These are phyloP conservation scores for Phalera bucephala DNA, from an alignment of 2,888 invertebrate species.

Conservation along the genomic window DNA sequence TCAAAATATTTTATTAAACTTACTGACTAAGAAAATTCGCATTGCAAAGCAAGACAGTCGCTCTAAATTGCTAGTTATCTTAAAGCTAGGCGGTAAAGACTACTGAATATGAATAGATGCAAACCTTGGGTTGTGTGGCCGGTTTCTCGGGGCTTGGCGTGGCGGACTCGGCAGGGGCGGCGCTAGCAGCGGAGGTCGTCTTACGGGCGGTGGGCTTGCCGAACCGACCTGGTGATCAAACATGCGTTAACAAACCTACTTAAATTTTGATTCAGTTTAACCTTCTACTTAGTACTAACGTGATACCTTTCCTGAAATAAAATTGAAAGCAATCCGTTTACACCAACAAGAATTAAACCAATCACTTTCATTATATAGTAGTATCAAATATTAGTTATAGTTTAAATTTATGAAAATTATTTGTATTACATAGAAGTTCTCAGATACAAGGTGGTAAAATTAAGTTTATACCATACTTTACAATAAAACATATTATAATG, in stretches of 20 bases:
- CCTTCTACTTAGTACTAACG: too few species aligned
- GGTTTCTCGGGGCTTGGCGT: slow-evolving; percentile 55
- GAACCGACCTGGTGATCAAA: slow-evolving; percentile 65
- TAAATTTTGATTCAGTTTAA: too few species aligned
- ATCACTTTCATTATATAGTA: background rate
- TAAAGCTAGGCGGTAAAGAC: slow-evolving; percentile 9
- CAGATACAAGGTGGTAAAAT: too few species aligned
- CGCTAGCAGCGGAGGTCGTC: slow-evolving; percentile 46
- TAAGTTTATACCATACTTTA: too few species aligned
- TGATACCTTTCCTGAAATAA: too few species aligned
- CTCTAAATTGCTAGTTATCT: slow-evolving; percentile 14
- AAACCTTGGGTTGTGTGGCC: slow-evolving; percentile 60
- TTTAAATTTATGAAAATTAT: too few species aligned
- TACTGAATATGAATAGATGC: slow-evolving; percentile 30
- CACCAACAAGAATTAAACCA: too few species aligned
- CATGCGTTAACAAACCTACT: slow-evolving; percentile 32
- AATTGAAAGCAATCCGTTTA: too few species aligned
- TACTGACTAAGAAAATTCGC: slow-evolving; percentile 39
- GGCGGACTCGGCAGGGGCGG: slow-evolving; percentile 22
- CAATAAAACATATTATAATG: too few species aligned
- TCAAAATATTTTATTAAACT: slow-evolving; percentile 1
- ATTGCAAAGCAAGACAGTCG: slow-evolving; percentile 40
- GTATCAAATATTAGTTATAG: background rate
- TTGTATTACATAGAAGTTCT: too few species aligned
- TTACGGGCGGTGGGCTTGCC: slow-evolving; percentile 63